Base-by-base conservation (phyloP, 2,113 vertebrate species). In the Anhinga rufa region DNA sequence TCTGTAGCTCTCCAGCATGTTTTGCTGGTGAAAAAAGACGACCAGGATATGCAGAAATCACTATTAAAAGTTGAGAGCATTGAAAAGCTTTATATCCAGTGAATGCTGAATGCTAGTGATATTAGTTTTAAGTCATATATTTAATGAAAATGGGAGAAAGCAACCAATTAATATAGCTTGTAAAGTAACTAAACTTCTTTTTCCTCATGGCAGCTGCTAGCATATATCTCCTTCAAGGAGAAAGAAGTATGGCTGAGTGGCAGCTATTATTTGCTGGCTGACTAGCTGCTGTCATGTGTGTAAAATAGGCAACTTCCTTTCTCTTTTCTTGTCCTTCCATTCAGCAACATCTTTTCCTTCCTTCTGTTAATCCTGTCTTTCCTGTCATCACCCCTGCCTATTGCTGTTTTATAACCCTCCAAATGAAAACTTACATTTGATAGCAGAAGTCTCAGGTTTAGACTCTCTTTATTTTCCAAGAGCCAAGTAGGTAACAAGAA, bases 241-340 rank as follows among this genome's bases (percentile, higher is more conserved):
- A 74, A 51, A 78, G 86, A 91, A 94, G 82, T 83, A 25, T 46
- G 89, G 49, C 82, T 86, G 88, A 97, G 60, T 68, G 90, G 78
- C 94, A 93, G 84, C 91, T 95, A 75, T 51, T 92, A 48, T 10
- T 90, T 95, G 74, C 87, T 86, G 89, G 57, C 89, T 91, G 96
- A 62, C 60, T 70, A 55, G 85, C 88, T 96, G 92, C 96, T 91
- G 87, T 88, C 82, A 46, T 55, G 38, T 79, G 36, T 80, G 62
- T 72, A 72, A 80, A 92, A 87, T 32, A 86, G 70, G 61, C 84
- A 86, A 36, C 76, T 93, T 79, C 70, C 85, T 88, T 87, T 89
- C 74, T 85, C 82, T 85, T 84, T 75, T 57, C 85, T 79, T 58
- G 54, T 94, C 49, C 31, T 85, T 88, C 78, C 68, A 49, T 94